Percentiles rank a stretch among this genome's conserved stretches.
phyloP scores from a whole-genome alignment of 2,888 invertebrate genomes.

The Pristionchus exspectatus region DNA sequence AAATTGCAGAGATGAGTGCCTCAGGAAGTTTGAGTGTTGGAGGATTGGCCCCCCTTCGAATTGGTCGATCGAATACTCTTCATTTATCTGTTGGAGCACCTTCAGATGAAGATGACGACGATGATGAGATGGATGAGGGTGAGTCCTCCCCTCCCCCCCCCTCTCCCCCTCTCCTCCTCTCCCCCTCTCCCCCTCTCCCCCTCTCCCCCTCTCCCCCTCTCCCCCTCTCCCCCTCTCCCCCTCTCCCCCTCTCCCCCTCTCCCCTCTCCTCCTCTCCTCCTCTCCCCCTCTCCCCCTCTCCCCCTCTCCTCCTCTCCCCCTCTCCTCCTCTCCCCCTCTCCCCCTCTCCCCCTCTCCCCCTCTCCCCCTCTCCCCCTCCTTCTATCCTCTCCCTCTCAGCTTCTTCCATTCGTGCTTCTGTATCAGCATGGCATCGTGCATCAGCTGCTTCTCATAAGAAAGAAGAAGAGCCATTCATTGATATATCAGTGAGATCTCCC shows the following conservation, averaged over 20 bases:
- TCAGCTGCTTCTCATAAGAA: not conserved
- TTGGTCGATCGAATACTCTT: conserved; percentile 35
- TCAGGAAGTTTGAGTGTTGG: conserved; percentile 1
- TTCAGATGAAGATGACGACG: conserved; percentile 51
- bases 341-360: not conserved
- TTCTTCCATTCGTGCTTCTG: not conserved
- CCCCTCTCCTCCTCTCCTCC: too few species aligned
- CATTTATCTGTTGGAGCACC: conserved; percentile 52
- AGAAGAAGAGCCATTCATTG: conserved; percentile 23
- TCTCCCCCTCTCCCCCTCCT: not conserved
- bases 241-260: not conserved
- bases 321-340: not conserved
- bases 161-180: conserved; percentile 7
- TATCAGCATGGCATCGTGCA: conserved; percentile 20
- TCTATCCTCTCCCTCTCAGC: conserved; percentile 21
- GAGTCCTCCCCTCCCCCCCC: not conserved
- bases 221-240: conserved; percentile 2
- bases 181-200: not conserved
- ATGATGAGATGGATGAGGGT: conserved; percentile 48
- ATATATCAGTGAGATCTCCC: not conserved
- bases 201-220: not conserved
- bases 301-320: not conserved
- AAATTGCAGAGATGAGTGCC: not conserved
- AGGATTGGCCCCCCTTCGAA: conserved; percentile 15
- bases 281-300: not conserved